Base-by-base conservation (phyloP, 2,797 vertebrate species). In the Anolis apletophallus region DNA sequence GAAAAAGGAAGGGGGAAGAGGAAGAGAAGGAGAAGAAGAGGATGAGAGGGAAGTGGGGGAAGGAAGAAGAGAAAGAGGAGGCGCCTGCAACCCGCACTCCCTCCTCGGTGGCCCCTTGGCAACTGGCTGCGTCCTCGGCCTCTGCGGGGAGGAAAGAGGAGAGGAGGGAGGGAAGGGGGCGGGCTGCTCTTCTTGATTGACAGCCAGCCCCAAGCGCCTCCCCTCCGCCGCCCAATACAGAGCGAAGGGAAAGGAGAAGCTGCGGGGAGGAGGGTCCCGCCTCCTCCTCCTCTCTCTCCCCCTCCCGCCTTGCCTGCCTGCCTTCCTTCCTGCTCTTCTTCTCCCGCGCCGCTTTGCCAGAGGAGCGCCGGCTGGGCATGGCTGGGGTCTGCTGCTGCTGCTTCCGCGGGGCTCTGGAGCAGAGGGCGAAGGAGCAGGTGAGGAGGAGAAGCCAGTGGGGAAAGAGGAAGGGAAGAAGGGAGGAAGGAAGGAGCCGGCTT, bases 301-400 rank as follows among this genome's bases (percentile, higher is more conserved):
- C 21, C 72, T 34, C 29, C 34, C n/a, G n/a, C n/a, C 13, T 12
- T 2, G 29, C 17, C 57, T 32, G 36, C 9, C 21, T n/a, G 12
- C 67, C 11, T 68, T 19, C 29, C n/a, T n/a, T 68, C 26, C 67
- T n/a, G 17, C 34, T 4, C 9, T 10, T 4, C 9, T 10, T 29
- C 79, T 36, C 61, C 50, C 78, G 67, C 19, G 85, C 64, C 1
- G 73, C 69, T 26, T 84, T 11, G 81, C 75, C 8, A 64, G 61
- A 29, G 61, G 14, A 40, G 75, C 80, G 80, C 54, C 64, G 73
- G 17, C 54, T 26, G 86, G 76, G 86, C 81, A 83, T 87, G 86
- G 81, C 81, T 77, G 64, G 59, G 73, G 50, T 23, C 7, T 19
- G 40, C 54, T 67, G n/a, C 34, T 17, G 52, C 72, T 46, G 46